phyloP scores from a whole-genome alignment of 2,113 vertebrate species.

The Festucalex cinctus region DNA sequence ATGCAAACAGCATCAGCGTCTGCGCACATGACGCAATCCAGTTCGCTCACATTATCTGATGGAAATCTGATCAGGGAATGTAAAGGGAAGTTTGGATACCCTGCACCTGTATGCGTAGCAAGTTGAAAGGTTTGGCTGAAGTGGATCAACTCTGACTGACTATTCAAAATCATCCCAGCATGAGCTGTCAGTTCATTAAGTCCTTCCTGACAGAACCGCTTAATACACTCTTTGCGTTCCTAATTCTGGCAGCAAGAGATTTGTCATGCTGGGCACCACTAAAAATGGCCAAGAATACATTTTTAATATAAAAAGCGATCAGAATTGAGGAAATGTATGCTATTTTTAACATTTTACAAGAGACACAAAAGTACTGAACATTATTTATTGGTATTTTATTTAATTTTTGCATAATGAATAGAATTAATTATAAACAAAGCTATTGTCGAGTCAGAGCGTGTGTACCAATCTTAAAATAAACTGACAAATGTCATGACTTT shows the following conservation, averaged over 20 bases:
- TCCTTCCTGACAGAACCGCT: constrained; percentile 5
- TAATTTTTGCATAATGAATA: neutral
- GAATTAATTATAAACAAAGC: neutral
- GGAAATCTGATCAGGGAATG: constrained; percentile 9
- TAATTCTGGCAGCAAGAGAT: constrained; percentile 4
- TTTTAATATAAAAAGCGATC: neutral
- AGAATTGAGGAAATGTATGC: neutral
- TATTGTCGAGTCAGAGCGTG: neutral
- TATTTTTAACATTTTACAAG: neutral
- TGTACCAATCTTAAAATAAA: too few relatives aligned
- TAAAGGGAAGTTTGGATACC: constrained; percentile 5
- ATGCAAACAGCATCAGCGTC: constrained; percentile 20
- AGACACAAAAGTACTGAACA: neutral
- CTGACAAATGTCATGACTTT: neutral
- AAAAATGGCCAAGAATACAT: neutral
- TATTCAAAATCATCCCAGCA: constrained; percentile 7
- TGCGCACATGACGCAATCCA: constrained; percentile 5
- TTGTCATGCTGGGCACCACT: constrained; percentile 1
- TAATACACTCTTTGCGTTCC: constrained; percentile 8
- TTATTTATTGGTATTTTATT: neutral
- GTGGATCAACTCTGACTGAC: constrained; percentile 2
- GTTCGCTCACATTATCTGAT: constrained; percentile 14
- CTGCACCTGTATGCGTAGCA: constrained; percentile 4
- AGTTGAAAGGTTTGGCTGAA: constrained; percentile 21
- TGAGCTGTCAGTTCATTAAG: constrained; percentile 11